These are phyloP conservation scores for Melanotus villosus DNA, from an alignment of 2,888 invertebrate species.

Conservation along the genomic window DNA sequence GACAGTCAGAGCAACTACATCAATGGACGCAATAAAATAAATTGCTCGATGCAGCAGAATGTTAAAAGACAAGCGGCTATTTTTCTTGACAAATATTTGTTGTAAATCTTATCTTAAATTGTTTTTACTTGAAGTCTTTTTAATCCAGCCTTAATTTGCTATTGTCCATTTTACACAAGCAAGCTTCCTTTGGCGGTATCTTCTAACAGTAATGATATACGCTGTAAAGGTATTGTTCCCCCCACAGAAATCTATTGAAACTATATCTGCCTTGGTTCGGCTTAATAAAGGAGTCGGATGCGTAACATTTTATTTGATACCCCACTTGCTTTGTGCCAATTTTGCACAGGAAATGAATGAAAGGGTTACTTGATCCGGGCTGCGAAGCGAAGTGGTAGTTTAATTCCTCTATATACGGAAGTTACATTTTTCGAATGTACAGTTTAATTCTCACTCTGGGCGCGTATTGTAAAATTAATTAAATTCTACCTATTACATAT, in stretches of 20 bases:
- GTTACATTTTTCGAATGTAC: conserved; percentile 3
- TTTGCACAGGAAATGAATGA: conserved; percentile 28
- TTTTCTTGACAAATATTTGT: no score
- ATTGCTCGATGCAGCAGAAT: no score
- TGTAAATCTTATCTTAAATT: no score
- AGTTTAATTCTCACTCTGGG: conserved; percentile 5
- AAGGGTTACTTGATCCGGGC: conserved; percentile 24
- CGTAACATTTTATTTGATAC: conserved; percentile 29
- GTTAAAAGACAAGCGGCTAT: no score
- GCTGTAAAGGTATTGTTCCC: not conserved
- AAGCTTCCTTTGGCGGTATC: no score
- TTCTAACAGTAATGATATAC: no score
- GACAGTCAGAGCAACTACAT: not conserved
- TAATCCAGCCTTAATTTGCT: no score
- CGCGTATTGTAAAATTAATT: conserved; percentile 7
- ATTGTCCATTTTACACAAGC: no score
- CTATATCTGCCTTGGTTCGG: conserved; percentile 11
- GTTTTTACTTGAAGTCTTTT: no score
- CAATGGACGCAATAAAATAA: not conserved
- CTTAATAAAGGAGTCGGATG: conserved; percentile 21
- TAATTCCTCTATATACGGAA: conserved; percentile 28
- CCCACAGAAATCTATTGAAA: conserved; percentile 1
- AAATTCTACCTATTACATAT: not conserved
- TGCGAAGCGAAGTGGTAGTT: conserved; percentile 24
- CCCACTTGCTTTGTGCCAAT: conserved; percentile 25